Conservation (phyloP, 2,797 vertebrate genomes). For the Semotilus atromaculatus region DNA sequence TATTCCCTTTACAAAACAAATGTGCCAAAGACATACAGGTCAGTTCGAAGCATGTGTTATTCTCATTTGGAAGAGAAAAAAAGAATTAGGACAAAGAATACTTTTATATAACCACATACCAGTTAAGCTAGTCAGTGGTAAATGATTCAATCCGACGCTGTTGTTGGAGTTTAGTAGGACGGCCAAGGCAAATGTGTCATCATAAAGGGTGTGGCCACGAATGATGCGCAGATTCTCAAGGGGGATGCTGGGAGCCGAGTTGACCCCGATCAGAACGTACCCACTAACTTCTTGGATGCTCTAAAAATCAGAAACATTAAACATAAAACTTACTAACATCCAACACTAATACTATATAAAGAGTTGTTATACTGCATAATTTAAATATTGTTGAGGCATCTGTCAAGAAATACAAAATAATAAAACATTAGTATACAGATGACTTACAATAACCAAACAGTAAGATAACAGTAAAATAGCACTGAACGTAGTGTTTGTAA, state of each 20-base stretch:
- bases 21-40: neutral
- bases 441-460: neutral
- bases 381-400: neutral
- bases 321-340: neutral
- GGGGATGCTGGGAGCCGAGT: slow-evolving; percentile 84
- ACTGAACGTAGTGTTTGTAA: neutral
- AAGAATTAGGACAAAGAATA: neutral
- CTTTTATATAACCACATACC: slow-evolving; percentile 72
- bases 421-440: neutral
- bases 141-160: slow-evolving; percentile 67
- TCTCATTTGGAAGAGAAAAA: neutral
- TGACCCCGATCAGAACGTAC: slow-evolving; percentile 91
- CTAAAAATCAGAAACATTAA: slow-evolving; percentile 68
- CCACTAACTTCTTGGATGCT: slow-evolving; percentile 95
- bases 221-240: slow-evolving; percentile 93
- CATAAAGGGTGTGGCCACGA: slow-evolving; percentile 88
- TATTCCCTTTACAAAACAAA: neutral
- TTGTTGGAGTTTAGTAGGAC: slow-evolving; percentile 84
- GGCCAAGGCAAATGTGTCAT: slow-evolving; percentile 79
- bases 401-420: neutral
- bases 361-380: neutral
- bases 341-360: neutral
- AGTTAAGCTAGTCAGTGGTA: slow-evolving; percentile 86
- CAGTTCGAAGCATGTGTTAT: neutral
- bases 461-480: neutral